Conservation (phyloP, 2,113 vertebrate species). For the Cavia aperea region DNA sequence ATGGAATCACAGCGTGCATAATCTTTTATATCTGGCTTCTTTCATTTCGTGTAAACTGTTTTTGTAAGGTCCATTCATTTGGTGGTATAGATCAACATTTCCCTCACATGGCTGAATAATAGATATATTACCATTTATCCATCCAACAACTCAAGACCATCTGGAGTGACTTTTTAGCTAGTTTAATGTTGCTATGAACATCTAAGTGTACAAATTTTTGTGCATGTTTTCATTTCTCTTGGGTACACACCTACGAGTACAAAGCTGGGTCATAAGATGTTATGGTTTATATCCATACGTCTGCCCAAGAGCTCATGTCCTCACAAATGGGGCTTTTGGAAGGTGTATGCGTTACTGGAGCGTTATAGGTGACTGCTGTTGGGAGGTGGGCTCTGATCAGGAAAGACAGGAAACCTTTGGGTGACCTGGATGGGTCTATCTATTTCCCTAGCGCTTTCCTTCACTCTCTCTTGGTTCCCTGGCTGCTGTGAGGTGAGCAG, state of each 20-base stretch:
- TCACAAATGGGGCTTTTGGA: neutral
- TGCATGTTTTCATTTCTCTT: slow-evolving; percentile 5
- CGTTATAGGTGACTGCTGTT: neutral
- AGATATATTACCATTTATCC: neutral
- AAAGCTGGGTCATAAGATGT: neutral
- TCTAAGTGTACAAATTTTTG: neutral
- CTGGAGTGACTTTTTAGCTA: neutral
- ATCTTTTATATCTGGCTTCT: neutral
- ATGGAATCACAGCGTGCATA: neutral
- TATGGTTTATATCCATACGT: neutral
- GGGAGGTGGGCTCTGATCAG: neutral
- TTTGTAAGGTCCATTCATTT: neutral
- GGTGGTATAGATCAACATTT: neutral
- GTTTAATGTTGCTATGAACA: neutral
- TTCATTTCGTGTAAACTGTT: neutral
- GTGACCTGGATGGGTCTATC: neutral
- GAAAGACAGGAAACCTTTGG: neutral
- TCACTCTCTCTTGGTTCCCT: neutral
- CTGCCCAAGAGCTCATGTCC: neutral
- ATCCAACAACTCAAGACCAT: neutral
- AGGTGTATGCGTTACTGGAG: neutral
- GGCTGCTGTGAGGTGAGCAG: neutral
- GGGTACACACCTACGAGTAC: neutral
- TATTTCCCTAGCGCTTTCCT: neutral
- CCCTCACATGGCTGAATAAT: neutral